Conservation (phyloP, 92 coral and sea anemone species). For the Bergia sp. region DNA sequence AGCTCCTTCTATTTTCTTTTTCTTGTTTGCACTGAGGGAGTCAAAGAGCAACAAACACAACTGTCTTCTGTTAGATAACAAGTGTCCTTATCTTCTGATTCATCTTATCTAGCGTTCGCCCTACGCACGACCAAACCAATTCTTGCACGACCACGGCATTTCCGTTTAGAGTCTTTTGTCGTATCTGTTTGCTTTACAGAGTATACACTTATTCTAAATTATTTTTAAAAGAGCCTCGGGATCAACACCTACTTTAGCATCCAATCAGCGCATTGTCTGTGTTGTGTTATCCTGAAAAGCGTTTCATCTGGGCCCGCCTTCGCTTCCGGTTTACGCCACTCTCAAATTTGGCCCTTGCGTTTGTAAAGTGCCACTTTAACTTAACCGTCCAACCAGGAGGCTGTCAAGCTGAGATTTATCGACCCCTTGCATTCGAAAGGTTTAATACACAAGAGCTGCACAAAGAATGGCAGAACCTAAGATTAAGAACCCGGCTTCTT, state of each 20-base stretch:
- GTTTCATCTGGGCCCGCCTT: slow-evolving; percentile 89
- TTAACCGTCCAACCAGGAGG: slow-evolving; percentile 35
- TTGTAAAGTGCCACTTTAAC: slow-evolving; percentile 47
- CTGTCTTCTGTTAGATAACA: slow-evolving; percentile 1
- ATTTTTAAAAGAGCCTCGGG: slow-evolving; percentile 85
- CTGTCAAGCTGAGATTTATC: slow-evolving; percentile 33
- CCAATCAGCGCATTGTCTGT: slow-evolving; percentile 89
- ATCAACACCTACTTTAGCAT: slow-evolving; percentile 84
- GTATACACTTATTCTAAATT: slow-evolving; percentile 95
- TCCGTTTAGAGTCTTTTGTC: slow-evolving; percentile 86
- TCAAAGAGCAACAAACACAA: slow-evolving; percentile 19
- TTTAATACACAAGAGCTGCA: background rate
- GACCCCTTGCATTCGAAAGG: slow-evolving; percentile 37
- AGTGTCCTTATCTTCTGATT: slow-evolving; percentile 10
- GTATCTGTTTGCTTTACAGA: slow-evolving; percentile 87
- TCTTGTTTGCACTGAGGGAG: slow-evolving; percentile 16
- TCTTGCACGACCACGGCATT: slow-evolving; percentile 92
- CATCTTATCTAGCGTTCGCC: slow-evolving; percentile 25
- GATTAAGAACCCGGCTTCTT: slow-evolving; percentile 49
- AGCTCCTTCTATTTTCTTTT: background rate
- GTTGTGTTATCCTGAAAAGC: slow-evolving; percentile 85
- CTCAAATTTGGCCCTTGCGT: slow-evolving; percentile 42
- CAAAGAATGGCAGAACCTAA: slow-evolving; percentile 37
- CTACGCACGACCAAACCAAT: slow-evolving; percentile 26
- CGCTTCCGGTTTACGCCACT: slow-evolving; percentile 69